These are phyloP conservation scores for Staurois parvus DNA, from an alignment of 2,797 vertebrate species.

Conservation along the genomic window DNA sequence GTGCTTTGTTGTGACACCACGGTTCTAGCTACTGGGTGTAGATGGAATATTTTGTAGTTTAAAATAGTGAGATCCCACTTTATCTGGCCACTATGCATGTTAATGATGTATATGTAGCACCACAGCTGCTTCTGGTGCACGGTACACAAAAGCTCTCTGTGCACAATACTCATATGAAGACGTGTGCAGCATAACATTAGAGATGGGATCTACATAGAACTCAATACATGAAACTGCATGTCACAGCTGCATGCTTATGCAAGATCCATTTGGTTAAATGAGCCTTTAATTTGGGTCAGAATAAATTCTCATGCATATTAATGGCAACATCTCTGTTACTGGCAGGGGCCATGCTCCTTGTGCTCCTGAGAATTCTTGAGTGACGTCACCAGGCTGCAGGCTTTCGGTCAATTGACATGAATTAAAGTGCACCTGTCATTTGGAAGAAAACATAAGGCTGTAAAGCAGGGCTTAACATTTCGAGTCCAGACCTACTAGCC, in stretches of 20 bases:
- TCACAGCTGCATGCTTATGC: neutral
- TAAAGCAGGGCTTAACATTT: no score
- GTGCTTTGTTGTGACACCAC: neutral
- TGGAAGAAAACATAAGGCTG: neutral
- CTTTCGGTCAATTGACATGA: neutral
- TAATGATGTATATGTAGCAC: neutral
- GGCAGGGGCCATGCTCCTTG: neutral
- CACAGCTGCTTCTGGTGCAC: neutral
- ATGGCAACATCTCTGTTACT: neutral
- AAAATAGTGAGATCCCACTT: neutral
- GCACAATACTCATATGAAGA: slow-evolving; percentile 17
- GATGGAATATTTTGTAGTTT: neutral
- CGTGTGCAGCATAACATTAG: slow-evolving; percentile 17
- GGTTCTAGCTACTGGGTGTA: neutral
- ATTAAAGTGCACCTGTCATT: neutral
- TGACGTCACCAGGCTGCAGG: neutral
- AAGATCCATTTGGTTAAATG: neutral
- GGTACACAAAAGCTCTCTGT: slow-evolving; percentile 26
- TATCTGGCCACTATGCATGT: neutral
- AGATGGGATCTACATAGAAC: neutral
- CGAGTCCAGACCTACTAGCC: no score
- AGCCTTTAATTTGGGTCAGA: neutral
- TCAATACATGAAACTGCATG: neutral
- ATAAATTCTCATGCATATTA: slow-evolving; percentile 2
- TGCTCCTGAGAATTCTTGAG: neutral